Evolutionary conservation across 2,888 invertebrate genomes (phyloP).

Genomic region (Galerucella calmariensis): DNA sequence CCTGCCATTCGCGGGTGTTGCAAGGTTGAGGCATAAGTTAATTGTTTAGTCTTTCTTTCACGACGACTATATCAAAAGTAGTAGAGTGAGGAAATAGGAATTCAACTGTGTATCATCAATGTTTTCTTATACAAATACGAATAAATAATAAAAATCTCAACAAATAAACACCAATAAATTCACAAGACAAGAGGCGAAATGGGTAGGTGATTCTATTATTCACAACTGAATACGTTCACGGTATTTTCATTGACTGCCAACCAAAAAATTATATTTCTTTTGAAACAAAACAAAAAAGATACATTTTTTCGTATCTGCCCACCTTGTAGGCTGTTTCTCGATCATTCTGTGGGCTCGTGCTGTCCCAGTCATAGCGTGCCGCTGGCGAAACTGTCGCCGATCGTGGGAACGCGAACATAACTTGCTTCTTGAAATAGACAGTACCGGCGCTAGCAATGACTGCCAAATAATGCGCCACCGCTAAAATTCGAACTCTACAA

Average conservation of each 20-base stretch:
- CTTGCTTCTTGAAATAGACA: constrained; percentile 47
- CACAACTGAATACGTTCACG: not conserved
- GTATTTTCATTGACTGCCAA: constrained; percentile 2
- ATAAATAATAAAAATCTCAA: not conserved
- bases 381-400: constrained; percentile 54
- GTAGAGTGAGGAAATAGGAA: too few relatives aligned
- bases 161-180: not conserved
- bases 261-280: not conserved
- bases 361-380: constrained; percentile 48
- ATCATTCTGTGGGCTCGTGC: constrained; percentile 50
- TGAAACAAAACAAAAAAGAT: not conserved
- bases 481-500: too few relatives aligned
- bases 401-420: constrained; percentile 58
- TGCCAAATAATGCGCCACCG: not conserved
- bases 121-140: not conserved
- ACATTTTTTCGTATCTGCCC: constrained; percentile 19
- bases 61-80: too few relatives aligned
- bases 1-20: too few relatives aligned
- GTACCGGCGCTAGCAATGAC: constrained; percentile 20
- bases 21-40: too few relatives aligned
- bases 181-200: not conserved
- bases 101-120: too few relatives aligned
- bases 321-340: constrained; percentile 42
- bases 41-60: too few relatives aligned
- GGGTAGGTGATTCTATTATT: not conserved